These are phyloP conservation scores for Propithecus coquereli DNA, from an alignment of 2,113 vertebrate species.

Conservation along the genomic window DNA sequence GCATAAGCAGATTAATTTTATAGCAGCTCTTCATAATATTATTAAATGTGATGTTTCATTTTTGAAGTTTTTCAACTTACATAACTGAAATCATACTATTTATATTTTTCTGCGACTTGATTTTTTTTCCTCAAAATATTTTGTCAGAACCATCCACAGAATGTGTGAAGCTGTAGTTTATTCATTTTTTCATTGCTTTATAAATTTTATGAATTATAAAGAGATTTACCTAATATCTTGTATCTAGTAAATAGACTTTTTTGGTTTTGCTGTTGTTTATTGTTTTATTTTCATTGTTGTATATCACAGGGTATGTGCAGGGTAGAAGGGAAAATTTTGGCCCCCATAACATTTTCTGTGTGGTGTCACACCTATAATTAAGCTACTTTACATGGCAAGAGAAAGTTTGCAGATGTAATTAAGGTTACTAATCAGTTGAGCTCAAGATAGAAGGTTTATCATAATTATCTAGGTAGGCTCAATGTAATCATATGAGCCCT, in stretches of 20 bases:
- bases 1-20: too few relatives aligned
- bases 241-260: not conserved
- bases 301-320: not conserved
- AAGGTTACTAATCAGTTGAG: not conserved
- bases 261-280: not conserved
- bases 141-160: not conserved
- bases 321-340: not conserved
- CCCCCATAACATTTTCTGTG: not conserved
- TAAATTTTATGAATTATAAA: not conserved
- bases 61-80: not conserved
- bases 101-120: not conserved
- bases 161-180: not conserved
- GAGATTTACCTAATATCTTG: not conserved
- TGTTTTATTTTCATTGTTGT: not conserved
- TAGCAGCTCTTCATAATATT: too few relatives aligned
- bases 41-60: not conserved
- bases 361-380: not conserved
- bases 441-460: not conserved
- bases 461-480: not conserved
- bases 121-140: not conserved
- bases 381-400: not conserved
- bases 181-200: not conserved
- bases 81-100: not conserved
- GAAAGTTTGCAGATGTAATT: not conserved
- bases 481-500: not conserved